Base-by-base conservation (phyloP, 1,140 invertebrate genomes). In the Dendroctonus valens region DNA sequence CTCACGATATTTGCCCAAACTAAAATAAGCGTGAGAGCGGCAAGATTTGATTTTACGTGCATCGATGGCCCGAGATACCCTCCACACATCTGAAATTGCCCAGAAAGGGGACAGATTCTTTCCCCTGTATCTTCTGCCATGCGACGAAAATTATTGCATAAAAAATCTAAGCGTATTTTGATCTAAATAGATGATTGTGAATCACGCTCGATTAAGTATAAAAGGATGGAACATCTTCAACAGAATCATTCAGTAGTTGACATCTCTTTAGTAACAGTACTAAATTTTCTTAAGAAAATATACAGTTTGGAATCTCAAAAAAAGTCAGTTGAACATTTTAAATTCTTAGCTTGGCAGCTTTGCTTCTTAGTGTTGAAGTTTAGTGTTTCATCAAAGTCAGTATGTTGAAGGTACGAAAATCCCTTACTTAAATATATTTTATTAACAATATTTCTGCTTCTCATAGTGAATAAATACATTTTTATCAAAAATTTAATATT, bases 171-270 rank as follows among this genome's bases (percentile, higher is more conserved):
- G 63, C 74, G 76, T 75, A 73, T 71, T 58, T 79, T 81, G 79
- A 76, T 80, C 79, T 79, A 81, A 82, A 83, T 81, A 80, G 80
- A 78, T 80, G 81, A 79, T 80, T 77, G 78, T 80, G 79, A 81
- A 82, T 82, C 79, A 79, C 78, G 80, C 79, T 72, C 65, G 64
- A 59, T 69, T 73, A 67, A 59, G 71, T 83, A 83, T 83, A 83
- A 81, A 83, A 81, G 78, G 73, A 77, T 75, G 73, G 78, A 76
- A 77, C 78, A 76, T 74, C 73, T 76, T 71, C 68, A 66, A 74
- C 71, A 80, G 79, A 81, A 79, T 83, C 81, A 83, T 82, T 82
- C 81, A 74, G 75, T 74, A 69, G 69, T 71, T 65, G 48, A 66
- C 58, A 74, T 59, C 65, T 62, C 58, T 69, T 63, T 51, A 52